phyloP scores from a whole-genome alignment of 2,113 vertebrate genomes.

The Nothoprocta perdicaria region DNA sequence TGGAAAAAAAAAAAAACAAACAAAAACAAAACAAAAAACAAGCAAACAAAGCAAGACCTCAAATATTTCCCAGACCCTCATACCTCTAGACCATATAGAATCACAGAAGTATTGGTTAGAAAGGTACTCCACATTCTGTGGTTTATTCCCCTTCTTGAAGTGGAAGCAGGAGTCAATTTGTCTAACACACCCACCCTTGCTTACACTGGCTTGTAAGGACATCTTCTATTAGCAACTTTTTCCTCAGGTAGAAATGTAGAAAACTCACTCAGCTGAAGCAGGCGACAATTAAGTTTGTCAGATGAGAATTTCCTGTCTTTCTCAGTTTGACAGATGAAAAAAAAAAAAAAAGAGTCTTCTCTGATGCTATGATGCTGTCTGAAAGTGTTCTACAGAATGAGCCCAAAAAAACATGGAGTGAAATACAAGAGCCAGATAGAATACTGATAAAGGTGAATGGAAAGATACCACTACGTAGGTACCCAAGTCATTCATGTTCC shows the following conservation, averaged over 20 bases:
- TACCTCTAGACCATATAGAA: background rate
- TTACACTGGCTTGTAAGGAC: background rate
- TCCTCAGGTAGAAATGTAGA: background rate
- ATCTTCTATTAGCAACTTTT: background rate
- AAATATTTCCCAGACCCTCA: accelerated
- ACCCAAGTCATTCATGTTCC: background rate
- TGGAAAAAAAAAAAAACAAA: background rate
- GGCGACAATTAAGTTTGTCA: background rate
- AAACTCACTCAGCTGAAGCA: background rate
- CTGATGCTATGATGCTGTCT: background rate
- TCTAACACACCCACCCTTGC: accelerated
- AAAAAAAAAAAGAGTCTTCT: background rate
- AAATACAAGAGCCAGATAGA: background rate
- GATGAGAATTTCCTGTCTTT: background rate
- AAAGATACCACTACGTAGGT: background rate
- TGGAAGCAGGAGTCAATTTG: background rate
- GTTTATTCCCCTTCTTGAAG: background rate
- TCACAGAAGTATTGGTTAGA: background rate
- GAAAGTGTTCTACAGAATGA: background rate
- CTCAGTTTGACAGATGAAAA: background rate
- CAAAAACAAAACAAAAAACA: no score
- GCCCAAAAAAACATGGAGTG: background rate
- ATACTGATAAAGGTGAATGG: background rate
- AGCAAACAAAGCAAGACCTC: background rate
- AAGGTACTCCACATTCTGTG: background rate